These are phyloP conservation scores for Oligia latruncula DNA, from an alignment of 2,888 invertebrate species.

Conservation along the genomic window DNA sequence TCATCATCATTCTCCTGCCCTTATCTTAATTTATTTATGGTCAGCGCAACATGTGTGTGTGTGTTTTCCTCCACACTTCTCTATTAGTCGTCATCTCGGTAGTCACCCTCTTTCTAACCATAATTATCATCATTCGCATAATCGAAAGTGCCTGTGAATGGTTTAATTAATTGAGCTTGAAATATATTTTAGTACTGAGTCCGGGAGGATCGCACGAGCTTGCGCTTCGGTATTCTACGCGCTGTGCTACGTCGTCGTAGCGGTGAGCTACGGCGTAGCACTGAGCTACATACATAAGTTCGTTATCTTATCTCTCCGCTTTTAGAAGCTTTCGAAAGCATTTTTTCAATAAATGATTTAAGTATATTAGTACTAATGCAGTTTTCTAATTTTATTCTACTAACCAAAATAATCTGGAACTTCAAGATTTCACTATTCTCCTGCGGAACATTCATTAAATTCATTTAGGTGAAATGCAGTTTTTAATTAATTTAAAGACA, in stretches of 20 bases:
- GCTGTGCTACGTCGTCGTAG: conserved; percentile 7
- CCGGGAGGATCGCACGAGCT: neutral
- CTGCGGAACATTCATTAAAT: neutral
- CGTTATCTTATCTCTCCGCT: neutral
- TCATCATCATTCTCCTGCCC: too few species aligned
- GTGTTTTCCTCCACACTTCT: too few species aligned
- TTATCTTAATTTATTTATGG: too few species aligned
- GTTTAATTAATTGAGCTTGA: neutral
- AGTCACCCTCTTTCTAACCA: too few species aligned
- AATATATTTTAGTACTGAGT: neutral
- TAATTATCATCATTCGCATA: too few species aligned
- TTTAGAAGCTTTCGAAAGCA: neutral
- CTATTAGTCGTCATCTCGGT: too few species aligned
- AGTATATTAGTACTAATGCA: too few species aligned
- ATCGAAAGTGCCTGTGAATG: neutral
- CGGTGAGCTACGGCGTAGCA: conserved; percentile 17
- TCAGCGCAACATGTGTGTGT: too few species aligned
- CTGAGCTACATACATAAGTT: neutral
- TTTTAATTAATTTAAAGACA: too few species aligned
- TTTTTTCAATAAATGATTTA: neutral
- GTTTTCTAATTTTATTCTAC: neutral
- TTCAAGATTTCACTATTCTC: too few species aligned
- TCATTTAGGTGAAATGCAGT: neutral
- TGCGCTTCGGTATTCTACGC: neutral
- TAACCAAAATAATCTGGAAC: too few species aligned